A percentile compares a stretch with the other conserved stretches of the same genome.
These are phyloP conservation scores for Antheraea pernyi DNA, from an alignment of 1,140 invertebrate genomes.

Conservation along the genomic window DNA sequence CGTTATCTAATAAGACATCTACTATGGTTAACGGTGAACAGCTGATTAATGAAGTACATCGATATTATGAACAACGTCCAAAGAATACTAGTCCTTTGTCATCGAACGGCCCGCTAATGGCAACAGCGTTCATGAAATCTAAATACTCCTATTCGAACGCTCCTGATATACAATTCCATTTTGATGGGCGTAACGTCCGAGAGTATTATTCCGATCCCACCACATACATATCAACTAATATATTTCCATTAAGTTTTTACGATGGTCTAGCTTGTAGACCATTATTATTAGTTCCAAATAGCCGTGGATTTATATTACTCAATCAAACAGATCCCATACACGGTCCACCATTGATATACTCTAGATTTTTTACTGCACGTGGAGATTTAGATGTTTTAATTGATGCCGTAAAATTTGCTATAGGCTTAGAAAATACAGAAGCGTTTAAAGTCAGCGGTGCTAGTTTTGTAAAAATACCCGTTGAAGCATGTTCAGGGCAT, in stretches of 20 bases:
- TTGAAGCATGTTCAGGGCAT: constrained; percentile 82
- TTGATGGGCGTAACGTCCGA: constrained; percentile 78
- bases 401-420: constrained; percentile 79
- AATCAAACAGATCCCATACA: constrained; percentile 84
- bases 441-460: constrained; percentile 81
- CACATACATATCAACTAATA: constrained; percentile 68
- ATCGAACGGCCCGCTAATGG: constrained; percentile 72
- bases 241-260: constrained; percentile 78
- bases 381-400: constrained; percentile 83
- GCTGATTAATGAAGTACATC: constrained; percentile 74
- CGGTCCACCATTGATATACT: constrained; percentile 88
- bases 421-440: constrained; percentile 80
- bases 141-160: constrained; percentile 66
- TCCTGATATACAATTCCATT: constrained; percentile 84
- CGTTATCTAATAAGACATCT: constrained; percentile 76
- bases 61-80: constrained; percentile 70
- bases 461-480: constrained; percentile 77
- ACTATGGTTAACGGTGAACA: constrained; percentile 63
- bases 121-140: constrained; percentile 80
- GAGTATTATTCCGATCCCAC: constrained; percentile 76
- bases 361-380: constrained; percentile 86
- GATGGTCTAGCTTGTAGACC: constrained; percentile 73
- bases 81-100: constrained; percentile 77
- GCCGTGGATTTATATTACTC: constrained; percentile 84
- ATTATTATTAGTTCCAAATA: constrained; percentile 85